phyloP scores from a whole-genome alignment of 2,113 vertebrate genomes.

The Alligator mississippiensis region DNA sequence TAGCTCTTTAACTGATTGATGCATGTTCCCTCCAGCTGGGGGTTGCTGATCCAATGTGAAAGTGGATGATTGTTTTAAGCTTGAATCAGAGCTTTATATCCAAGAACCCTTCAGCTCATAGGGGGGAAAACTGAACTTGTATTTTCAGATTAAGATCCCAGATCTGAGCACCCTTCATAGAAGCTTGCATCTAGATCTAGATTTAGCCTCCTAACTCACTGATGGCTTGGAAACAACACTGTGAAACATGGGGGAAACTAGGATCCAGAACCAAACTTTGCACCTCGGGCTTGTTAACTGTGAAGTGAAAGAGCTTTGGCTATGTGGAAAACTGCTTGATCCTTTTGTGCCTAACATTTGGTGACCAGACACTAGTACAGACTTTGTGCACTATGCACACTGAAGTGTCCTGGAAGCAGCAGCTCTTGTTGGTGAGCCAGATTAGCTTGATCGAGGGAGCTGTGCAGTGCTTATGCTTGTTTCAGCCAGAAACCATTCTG shows the following conservation, averaged over 20 bases:
- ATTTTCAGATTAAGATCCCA: background rate
- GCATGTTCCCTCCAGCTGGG: background rate
- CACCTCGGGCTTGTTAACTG: background rate
- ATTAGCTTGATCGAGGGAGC: background rate
- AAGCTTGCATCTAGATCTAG: background rate
- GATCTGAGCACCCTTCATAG: background rate
- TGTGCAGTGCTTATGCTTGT: background rate
- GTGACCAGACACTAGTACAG: fast-evolving
- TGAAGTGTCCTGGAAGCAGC: background rate
- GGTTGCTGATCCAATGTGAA: background rate
- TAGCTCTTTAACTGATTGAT: background rate
- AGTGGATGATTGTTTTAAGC: background rate
- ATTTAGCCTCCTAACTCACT: background rate
- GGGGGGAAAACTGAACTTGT: background rate
- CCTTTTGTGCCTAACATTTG: fast-evolving
- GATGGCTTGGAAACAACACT: background rate
- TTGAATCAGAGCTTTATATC: background rate
- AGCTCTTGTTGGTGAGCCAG: background rate
- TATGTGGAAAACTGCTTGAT: background rate
- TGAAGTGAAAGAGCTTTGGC: constrained; percentile 24
- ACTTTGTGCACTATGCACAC: fast-evolving
- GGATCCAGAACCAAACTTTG: background rate
- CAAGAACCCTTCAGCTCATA: background rate
- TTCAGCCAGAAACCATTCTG: background rate
- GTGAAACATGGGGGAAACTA: background rate